Conservation (phyloP, 1,140 invertebrate genomes). For the Macrosteles quadrilineatus region DNA sequence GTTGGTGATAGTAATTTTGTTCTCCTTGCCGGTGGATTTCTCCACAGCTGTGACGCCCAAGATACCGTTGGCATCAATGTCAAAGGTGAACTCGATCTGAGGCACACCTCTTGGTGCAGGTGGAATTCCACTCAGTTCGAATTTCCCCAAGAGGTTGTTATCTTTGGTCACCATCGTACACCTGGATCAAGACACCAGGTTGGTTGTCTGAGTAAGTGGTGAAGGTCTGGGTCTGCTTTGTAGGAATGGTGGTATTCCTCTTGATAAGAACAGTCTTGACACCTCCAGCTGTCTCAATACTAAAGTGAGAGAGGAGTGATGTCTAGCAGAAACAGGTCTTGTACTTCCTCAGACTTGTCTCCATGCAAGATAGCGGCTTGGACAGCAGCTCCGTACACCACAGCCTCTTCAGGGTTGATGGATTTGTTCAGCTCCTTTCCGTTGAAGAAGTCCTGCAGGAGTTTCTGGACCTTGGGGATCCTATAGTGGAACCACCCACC, state of each 20-base stretch:
- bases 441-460: slow-evolving; percentile 94
- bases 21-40: slow-evolving; percentile 93
- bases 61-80: slow-evolving; percentile 88
- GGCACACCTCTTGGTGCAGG: slow-evolving; percentile 92
- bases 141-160: slow-evolving; percentile 91
- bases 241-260: slow-evolving; percentile 94
- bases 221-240: slow-evolving; percentile 94
- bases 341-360: slow-evolving; percentile 90
- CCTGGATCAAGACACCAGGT: slow-evolving; percentile 85
- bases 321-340: slow-evolving; percentile 88
- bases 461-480: slow-evolving; percentile 96
- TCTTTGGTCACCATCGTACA: slow-evolving; percentile 91
- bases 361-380: slow-evolving; percentile 93
- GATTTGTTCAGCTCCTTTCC: slow-evolving; percentile 97
- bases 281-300: slow-evolving; percentile 96
- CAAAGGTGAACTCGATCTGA: slow-evolving; percentile 92
- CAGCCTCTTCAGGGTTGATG: slow-evolving; percentile 93
- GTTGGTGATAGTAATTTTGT: slow-evolving; percentile 98
- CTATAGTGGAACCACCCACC: slow-evolving; percentile 96
- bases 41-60: slow-evolving; percentile 87
- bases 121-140: slow-evolving; percentile 91
- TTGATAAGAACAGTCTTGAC: slow-evolving; percentile 96
- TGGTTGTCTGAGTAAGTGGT: slow-evolving; percentile 97
- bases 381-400: slow-evolving; percentile 85
- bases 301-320: slow-evolving; percentile 92